A percentile compares a stretch with the other conserved stretches of the same genome.
Conservation (phyloP, 2,113 vertebrate species). For the Odocoileus hemionus region DNA sequence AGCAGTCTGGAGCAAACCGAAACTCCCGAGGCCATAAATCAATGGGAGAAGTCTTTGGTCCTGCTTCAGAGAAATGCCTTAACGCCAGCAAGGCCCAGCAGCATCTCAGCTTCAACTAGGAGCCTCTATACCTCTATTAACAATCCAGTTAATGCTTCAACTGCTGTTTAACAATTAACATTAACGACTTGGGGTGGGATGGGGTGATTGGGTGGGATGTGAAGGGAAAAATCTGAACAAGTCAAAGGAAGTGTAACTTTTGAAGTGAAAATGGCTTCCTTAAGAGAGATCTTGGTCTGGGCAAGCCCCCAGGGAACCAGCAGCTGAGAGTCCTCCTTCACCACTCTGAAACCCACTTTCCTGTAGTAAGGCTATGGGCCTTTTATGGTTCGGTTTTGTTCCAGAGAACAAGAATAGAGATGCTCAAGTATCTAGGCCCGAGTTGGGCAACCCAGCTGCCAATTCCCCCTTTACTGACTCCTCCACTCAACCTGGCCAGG, state of each 20-base stretch:
- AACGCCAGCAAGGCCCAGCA: constrained; percentile 67
- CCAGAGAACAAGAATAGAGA: not conserved
- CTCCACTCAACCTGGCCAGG: not conserved
- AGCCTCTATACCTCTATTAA: constrained; percentile 74
- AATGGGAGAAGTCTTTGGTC: constrained; percentile 81
- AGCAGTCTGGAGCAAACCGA: constrained; percentile 70
- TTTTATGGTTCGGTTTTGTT: constrained; percentile 40
- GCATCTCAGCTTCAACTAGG: constrained; percentile 64
- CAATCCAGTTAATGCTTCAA: constrained; percentile 79
- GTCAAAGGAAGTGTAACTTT: constrained; percentile 73
- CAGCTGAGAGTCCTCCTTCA: constrained; percentile 54
- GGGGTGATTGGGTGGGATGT: constrained; percentile 55
- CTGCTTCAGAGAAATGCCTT: constrained; percentile 79
- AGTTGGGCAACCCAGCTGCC: not conserved
- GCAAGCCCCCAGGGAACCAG: not conserved
- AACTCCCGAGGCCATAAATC: constrained; percentile 87
- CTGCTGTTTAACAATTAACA: constrained; percentile 84
- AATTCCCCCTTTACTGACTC: not conserved
- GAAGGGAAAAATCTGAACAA: constrained; percentile 4
- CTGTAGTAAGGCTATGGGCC: constrained; percentile 24
- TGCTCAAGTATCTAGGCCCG: not conserved
- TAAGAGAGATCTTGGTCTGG: constrained; percentile 27
- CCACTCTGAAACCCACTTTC: constrained; percentile 43
- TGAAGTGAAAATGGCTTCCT: constrained; percentile 60
- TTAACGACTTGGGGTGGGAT: constrained; percentile 57